These are phyloP conservation scores for Dasysyrphus albostriatus DNA, from an alignment of 2,888 invertebrate genomes.

Conservation along the genomic window DNA sequence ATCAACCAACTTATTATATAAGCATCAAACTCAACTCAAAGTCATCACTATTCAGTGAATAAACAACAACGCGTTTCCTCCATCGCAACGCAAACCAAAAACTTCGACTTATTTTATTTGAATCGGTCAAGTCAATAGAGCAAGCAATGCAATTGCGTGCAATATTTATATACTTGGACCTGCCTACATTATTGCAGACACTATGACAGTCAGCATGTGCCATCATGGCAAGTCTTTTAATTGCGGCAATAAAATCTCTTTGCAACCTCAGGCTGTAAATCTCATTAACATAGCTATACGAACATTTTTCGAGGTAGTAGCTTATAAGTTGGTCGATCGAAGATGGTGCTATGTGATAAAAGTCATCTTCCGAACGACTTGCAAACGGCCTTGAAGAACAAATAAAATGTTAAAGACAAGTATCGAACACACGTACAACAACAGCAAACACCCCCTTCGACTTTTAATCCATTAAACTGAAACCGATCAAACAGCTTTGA, in stretches of 20 bases:
- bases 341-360: slow-evolving; percentile 50
- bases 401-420: slow-evolving; percentile 67
- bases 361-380: slow-evolving; percentile 50
- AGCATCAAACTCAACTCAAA: slow-evolving; percentile 20
- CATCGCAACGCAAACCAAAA: not conserved
- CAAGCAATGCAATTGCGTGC: slow-evolving; percentile 33
- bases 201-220: slow-evolving; percentile 31
- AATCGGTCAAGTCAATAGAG: slow-evolving; percentile 26
- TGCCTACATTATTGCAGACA: slow-evolving; percentile 37
- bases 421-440: not conserved
- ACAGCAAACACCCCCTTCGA: slow-evolving; percentile 22
- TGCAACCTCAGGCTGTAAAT: slow-evolving; percentile 53
- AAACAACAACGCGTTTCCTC: slow-evolving; percentile 38
- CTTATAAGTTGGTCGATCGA: not conserved
- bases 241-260: slow-evolving; percentile 44
- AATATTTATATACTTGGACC: slow-evolving; percentile 56
- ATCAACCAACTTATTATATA: slow-evolving; percentile 52
- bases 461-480: slow-evolving; percentile 17
- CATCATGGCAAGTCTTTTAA: slow-evolving; percentile 44
- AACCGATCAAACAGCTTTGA: slow-evolving; percentile 57
- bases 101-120: not conserved
- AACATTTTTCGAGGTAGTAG: slow-evolving; percentile 16
- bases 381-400: slow-evolving; percentile 66
- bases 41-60: not conserved
- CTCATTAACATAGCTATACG: slow-evolving; percentile 54